These are phyloP conservation scores for Eolophus roseicapilla DNA, from an alignment of 2,113 vertebrate genomes.

Conservation along the genomic window DNA sequence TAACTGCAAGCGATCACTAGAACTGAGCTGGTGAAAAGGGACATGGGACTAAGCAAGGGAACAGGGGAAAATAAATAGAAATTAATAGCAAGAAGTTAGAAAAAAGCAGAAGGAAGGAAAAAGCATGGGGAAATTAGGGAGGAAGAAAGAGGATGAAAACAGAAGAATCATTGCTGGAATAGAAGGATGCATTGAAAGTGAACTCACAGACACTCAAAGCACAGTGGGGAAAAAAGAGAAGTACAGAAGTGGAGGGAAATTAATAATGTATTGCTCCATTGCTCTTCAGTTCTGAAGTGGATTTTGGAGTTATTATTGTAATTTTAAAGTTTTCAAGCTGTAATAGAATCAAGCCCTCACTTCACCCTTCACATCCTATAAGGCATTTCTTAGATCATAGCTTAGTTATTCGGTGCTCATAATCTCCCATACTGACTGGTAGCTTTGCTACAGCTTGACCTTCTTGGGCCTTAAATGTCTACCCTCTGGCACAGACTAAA, in stretches of 20 bases:
- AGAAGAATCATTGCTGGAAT: background rate
- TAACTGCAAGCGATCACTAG: background rate
- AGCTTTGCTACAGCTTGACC: background rate
- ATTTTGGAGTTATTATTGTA: constrained; percentile 21
- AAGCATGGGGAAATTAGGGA: background rate
- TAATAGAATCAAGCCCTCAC: constrained; percentile 11
- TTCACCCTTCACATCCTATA: constrained; percentile 46
- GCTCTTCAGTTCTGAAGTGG: background rate
- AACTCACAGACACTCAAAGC: background rate
- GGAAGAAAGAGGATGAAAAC: background rate
- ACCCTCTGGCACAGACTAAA: background rate
- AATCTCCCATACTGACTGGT: background rate
- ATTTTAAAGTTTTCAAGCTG: constrained; percentile 29
- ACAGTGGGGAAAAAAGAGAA: background rate
- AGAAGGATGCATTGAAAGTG: background rate
- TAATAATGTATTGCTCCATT: constrained; percentile 24
- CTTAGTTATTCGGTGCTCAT: background rate
- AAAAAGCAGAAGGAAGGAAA: background rate
- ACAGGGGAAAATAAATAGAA: background rate
- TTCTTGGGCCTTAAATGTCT: background rate
- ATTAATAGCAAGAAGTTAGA: background rate
- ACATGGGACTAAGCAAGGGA: background rate
- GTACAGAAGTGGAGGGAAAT: constrained; percentile 8
- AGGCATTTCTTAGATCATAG: background rate
- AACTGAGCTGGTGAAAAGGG: background rate